These are phyloP conservation scores for Actinostola sp. DNA, from an alignment of 92 coral and sea anemone genomes.

Conservation along the genomic window DNA sequence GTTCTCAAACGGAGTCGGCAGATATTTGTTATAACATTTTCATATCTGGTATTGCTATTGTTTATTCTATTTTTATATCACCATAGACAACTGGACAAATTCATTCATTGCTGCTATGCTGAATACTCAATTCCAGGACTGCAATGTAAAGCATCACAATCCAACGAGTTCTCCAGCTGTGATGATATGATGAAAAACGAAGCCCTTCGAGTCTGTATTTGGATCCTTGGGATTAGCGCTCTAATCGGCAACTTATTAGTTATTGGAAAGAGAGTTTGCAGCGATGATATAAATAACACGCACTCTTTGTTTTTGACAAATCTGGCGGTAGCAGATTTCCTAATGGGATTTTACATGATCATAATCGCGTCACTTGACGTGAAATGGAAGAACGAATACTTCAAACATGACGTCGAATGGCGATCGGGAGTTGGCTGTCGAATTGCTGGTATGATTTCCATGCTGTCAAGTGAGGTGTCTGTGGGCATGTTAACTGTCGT, in stretches of 20 bases:
- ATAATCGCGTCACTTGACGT: conserved; percentile 53
- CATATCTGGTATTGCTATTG: too few relatives aligned
- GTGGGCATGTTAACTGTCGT: conserved; percentile 53
- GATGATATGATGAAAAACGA: conserved; percentile 63
- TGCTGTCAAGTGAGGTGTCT: conserved; percentile 69
- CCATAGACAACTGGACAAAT: conserved; percentile 69
- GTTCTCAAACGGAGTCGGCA: too few relatives aligned
- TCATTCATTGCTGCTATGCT: conserved; percentile 71
- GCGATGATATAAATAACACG: too few relatives aligned
- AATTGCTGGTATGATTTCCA: conserved; percentile 71
- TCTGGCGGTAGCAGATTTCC: too few relatives aligned
- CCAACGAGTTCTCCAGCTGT: conserved; percentile 63
- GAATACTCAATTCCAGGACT: conserved; percentile 23
- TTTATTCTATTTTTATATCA: too few relatives aligned
- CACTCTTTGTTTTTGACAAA: too few relatives aligned
- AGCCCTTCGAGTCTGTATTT: too few relatives aligned
- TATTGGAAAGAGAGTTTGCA: too few relatives aligned
- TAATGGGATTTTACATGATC: too few relatives aligned
- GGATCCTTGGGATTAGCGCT: too few relatives aligned
- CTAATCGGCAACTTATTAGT: too few relatives aligned
- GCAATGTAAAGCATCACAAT: conserved; percentile 24
- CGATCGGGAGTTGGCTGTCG: conserved; percentile 37
- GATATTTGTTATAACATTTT: too few relatives aligned
- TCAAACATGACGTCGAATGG: conserved; percentile 67
- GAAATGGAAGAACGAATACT: conserved; percentile 66